Percentiles rank a stretch among this genome's conserved stretches.
phyloP scores from a whole-genome alignment of 2,888 invertebrate species.

The Athalia circularis region DNA sequence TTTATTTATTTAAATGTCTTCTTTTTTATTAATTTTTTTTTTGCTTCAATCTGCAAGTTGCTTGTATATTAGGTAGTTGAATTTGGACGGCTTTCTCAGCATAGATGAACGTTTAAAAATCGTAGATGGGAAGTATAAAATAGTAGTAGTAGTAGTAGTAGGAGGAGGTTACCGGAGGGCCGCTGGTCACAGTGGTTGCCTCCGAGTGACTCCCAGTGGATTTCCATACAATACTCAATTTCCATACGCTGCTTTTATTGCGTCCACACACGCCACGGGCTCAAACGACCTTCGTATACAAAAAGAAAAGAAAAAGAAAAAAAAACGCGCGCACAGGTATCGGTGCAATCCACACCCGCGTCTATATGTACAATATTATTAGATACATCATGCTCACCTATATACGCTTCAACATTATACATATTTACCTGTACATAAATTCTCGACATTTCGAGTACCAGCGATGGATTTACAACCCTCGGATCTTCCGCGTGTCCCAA shows the following conservation, averaged over 20 bases:
- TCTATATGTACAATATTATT: not conserved
- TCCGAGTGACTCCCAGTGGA: slow-evolving; percentile 61
- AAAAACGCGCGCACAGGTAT: not conserved
- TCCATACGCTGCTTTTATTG: slow-evolving; percentile 64
- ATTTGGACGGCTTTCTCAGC: slow-evolving; percentile 68
- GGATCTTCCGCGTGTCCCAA: too few species aligned
- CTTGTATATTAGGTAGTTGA: slow-evolving; percentile 2
- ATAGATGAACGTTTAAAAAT: slow-evolving; percentile 65
- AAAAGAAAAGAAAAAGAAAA: not conserved
- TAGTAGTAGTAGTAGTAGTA: too few species aligned
- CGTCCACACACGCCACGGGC: slow-evolving; percentile 67
- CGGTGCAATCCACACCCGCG: too few species aligned
- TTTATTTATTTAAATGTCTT: too few species aligned
- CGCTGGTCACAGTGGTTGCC: slow-evolving; percentile 70
- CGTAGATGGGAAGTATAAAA: slow-evolving; percentile 5
- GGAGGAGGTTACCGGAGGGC: slow-evolving; percentile 45
- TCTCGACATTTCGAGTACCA: not conserved
- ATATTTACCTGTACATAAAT: not conserved
- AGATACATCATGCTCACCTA: not conserved
- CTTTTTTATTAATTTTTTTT: too few species aligned
- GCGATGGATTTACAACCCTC: too few species aligned
- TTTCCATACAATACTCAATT: slow-evolving; percentile 74
- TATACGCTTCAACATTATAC: not conserved
- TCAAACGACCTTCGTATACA: slow-evolving; percentile 54
- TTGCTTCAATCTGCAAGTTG: not conserved